Percentiles rank a stretch among this genome's conserved stretches.
Conservation (phyloP, 2,113 vertebrate species). For the Leptodactylus fuscus region DNA sequence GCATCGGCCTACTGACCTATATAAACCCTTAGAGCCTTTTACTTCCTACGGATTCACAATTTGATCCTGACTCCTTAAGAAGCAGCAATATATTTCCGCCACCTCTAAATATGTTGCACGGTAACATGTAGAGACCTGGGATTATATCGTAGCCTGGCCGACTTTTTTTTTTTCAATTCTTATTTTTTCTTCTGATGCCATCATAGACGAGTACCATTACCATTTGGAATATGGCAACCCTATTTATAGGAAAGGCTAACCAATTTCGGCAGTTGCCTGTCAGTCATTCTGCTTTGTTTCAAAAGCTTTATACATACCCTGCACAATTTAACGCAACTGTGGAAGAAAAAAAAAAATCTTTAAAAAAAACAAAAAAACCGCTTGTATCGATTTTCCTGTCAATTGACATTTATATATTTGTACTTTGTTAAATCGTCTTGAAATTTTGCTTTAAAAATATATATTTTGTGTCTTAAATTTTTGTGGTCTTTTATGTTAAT, state of each 20-base stretch:
- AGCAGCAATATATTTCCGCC: no score
- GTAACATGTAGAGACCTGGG: neutral
- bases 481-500: neutral
- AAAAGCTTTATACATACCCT: conserved; percentile 23
- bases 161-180: neutral
- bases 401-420: conserved; percentile 25
- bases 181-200: neutral
- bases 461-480: neutral
- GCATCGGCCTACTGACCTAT: neutral
- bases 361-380: neutral
- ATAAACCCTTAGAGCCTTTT: neutral
- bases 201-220: neutral
- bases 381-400: neutral
- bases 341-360: neutral
- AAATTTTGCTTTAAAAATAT: conserved; percentile 9
- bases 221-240: neutral
- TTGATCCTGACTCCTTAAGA: no score
- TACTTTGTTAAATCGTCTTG: neutral
- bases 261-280: neutral
- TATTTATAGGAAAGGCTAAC: neutral
- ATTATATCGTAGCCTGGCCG: neutral
- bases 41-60: neutral
- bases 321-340: neutral
- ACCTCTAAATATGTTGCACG: no score
- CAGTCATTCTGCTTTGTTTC: conserved; percentile 18